Evolutionary conservation across 1,140 invertebrate species (phyloP), one percentile per base, ranked within the genome.

Genomic region (Delia radicum): DNA sequence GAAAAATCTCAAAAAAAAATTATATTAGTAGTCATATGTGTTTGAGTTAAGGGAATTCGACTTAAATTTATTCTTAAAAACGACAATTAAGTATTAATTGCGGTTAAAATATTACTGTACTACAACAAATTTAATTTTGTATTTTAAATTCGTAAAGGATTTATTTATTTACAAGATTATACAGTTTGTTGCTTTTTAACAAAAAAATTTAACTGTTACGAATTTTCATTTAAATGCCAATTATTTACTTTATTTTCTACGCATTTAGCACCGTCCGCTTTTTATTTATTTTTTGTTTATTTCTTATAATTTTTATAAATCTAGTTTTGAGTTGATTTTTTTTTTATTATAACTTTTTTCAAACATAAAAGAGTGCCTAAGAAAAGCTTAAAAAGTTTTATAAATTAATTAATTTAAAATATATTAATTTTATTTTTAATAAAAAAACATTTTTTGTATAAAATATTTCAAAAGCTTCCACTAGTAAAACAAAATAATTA

Each of bases 291-390:
- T 65, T 27, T 21, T 65, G 27, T 29, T 12, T n/a, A 31, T 67
- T 29, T 13, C 33, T 37, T 37, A 37, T 27, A 5, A 21, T n/a
- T 13, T 63, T 26, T 63, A 1, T 27, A 13, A 12, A 10, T 15
- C 6, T 29, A 31, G 15, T 67, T 63, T 63, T 26, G 13, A 63
- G 12, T 31, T 31, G 13, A 67, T 31, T 65, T 65, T 28, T 13
- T 65, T 28, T n/a, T n/a, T n/a, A n/a, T n/a, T n/a, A n/a, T 29
- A 28, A 65, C 13, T 61, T 29, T 33, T 69, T 6, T 69, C n/a
- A 24, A 67, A 69, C 29, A 37, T 24, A 33, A 69, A 69, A 37
- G 65, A 69, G 65, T 69, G 65, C 65, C 65, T 69, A 69, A 69
- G 10, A 73, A 48, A 31, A 69, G 65, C 65, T 69, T 65, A 55